These are phyloP conservation scores for Ophioninae sp. DNA, from an alignment of 2,888 invertebrate genomes.

Conservation along the genomic window DNA sequence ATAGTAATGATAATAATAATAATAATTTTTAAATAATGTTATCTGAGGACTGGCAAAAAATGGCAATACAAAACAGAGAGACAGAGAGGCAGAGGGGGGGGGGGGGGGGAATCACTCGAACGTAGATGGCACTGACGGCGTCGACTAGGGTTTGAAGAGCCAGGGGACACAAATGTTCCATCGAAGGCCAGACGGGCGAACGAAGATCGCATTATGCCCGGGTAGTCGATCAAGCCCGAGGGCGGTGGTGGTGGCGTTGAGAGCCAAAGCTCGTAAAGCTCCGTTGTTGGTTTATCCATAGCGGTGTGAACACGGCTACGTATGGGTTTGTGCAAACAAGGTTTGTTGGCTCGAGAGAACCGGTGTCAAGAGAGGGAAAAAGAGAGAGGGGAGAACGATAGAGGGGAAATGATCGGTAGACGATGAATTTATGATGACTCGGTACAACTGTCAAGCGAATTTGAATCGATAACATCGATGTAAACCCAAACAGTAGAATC, in stretches of 20 bases:
- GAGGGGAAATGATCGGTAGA: no score
- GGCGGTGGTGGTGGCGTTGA: conserved; percentile 27
- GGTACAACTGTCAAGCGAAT: no score
- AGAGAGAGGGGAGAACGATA: background rate
- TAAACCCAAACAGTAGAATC: no score
- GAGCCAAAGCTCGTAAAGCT: conserved; percentile 27
- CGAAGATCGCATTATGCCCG: conserved; percentile 39
- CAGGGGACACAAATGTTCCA: background rate
- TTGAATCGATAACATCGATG: no score
- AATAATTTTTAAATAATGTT: no score
- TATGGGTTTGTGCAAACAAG: no score
- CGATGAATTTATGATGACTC: no score
- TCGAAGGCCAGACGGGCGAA: background rate
- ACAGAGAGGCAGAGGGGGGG: background rate
- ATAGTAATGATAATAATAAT: no score
- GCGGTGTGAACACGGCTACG: background rate
- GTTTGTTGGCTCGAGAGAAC: no score
- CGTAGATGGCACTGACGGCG: conserved; percentile 4
- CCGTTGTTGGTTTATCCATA: conserved; percentile 14
- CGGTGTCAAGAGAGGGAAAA: background rate
- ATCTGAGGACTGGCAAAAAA: no score
- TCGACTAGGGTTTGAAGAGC: background rate
- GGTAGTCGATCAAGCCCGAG: conserved; percentile 28
- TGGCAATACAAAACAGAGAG: no score
- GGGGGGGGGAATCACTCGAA: background rate